Evolutionary conservation across 2,888 invertebrate species (phyloP), one percentile per base, ranked within the genome.

Genomic region (Fragum fragum): DNA sequence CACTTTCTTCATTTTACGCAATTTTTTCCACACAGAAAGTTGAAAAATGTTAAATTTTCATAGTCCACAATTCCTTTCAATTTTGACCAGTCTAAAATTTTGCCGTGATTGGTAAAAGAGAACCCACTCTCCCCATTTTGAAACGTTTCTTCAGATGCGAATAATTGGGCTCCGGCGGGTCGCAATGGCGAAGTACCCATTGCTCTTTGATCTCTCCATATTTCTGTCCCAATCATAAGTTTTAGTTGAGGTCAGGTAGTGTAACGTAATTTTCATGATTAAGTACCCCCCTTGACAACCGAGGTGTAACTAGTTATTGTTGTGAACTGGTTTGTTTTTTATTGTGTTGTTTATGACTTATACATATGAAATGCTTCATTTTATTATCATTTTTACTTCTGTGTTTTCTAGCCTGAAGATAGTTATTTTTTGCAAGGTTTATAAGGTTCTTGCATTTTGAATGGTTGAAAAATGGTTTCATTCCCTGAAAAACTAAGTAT

Each of bases 301-400:
- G 63, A 36, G 36, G 32, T 36, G 36, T 32, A 63, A 32, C 63
- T 32, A 36, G 14, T 63, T 63, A 63, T 63, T 63, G 63, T 63
- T 21, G 63, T 28, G 63, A 28, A 63, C 36, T 32, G 28, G 23
- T 36, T 63, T 63, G 63, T 63, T 63, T 63, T n/a, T 63, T 63
- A 63, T 63, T 63, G 63, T 63, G 29, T 29, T 63, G 36, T 63
- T 18, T n/a, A 63, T 63, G 63, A 63, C 63, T 63, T 63, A 63
- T 36, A 63, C 63, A 36, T 32, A 63, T 63, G 63, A 63, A 63
- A 63, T 63, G 63, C 63, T 63, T 63, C 63, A 36, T 16, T 63
- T 63, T 63, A 63, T 63, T 63, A 16, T 63, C 63, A 63, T 2
- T 36, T 63, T 63, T 63, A 32, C 14, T 29, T 32, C 36, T 63